Conservation (phyloP, 2,888 invertebrate species). For the Dasypogon diadema region DNA sequence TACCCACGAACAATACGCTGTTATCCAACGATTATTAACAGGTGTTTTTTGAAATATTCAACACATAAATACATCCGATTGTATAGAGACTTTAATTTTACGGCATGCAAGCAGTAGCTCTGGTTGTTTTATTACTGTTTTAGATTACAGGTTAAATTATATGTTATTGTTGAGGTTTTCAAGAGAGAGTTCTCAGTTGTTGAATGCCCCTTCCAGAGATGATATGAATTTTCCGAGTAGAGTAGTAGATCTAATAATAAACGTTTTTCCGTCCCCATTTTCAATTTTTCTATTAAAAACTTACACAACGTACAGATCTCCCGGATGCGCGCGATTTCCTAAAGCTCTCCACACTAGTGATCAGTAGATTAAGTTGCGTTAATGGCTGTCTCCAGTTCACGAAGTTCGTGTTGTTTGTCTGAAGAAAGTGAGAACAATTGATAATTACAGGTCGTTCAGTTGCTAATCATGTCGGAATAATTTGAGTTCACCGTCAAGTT, state of each 20-base stretch:
- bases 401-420: background rate
- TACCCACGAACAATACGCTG: too few relatives aligned
- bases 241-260: constrained; percentile 45
- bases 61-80: too few relatives aligned
- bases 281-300: constrained; percentile 16
- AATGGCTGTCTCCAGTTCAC: background rate
- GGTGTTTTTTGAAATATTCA: too few relatives aligned
- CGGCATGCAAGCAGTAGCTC: too few relatives aligned
- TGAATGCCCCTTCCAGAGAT: too few relatives aligned
- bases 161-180: too few relatives aligned
- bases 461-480: background rate
- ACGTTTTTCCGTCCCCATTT: constrained; percentile 14
- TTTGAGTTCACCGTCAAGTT: background rate
- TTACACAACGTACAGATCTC: background rate
- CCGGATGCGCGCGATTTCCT: background rate
- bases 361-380: background rate
- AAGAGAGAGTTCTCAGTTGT: too few relatives aligned
- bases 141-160: too few relatives aligned
- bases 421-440: background rate
- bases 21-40: too few relatives aligned
- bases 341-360: background rate
- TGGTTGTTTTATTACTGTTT: too few relatives aligned
- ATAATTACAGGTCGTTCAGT: background rate
- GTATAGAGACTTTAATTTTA: too few relatives aligned
- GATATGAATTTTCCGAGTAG: too few relatives aligned